A percentile compares a stretch with the other conserved stretches of the same genome.
Conservation (phyloP, 2,113 vertebrate species). For the Maccullochella peelii region DNA sequence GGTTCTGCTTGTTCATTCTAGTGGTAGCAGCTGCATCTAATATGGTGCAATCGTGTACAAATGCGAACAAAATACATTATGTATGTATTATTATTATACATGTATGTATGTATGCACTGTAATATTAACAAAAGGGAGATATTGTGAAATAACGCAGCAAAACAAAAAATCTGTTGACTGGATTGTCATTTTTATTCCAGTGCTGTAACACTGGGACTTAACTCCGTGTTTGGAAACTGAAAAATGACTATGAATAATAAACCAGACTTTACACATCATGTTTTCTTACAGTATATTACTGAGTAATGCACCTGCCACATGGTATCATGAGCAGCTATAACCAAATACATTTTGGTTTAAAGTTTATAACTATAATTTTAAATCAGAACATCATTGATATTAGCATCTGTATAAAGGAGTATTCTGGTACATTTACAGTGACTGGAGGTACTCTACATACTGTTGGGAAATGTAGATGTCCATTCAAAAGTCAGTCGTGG, state of each 20-base stretch:
- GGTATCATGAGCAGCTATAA: not conserved
- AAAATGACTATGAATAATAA: not conserved
- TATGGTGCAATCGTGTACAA: not conserved
- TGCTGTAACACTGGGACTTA: not conserved
- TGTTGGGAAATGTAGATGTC: not conserved
- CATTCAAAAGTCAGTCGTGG: not conserved
- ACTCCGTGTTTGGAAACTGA: not conserved
- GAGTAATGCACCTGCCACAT: not conserved
- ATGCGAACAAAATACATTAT: not conserved
- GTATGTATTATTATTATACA: too few relatives aligned
- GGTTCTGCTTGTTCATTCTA: slow-evolving; percentile 28
- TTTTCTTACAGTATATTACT: not conserved
- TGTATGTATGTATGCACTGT: not conserved
- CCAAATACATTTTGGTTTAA: not conserved
- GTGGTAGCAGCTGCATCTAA: slow-evolving; percentile 14
- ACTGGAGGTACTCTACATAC: not conserved
- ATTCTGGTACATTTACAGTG: not conserved
- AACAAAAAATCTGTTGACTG: not conserved
- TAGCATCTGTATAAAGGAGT: not conserved
- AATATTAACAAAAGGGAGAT: not conserved
- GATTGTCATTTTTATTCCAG: not conserved
- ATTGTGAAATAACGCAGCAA: not conserved
- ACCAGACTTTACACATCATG: not conserved
- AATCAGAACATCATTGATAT: not conserved
- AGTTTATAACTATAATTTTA: not conserved